Base-by-base conservation (phyloP, 2,113 vertebrate genomes). In the Melanocharis versteri region DNA sequence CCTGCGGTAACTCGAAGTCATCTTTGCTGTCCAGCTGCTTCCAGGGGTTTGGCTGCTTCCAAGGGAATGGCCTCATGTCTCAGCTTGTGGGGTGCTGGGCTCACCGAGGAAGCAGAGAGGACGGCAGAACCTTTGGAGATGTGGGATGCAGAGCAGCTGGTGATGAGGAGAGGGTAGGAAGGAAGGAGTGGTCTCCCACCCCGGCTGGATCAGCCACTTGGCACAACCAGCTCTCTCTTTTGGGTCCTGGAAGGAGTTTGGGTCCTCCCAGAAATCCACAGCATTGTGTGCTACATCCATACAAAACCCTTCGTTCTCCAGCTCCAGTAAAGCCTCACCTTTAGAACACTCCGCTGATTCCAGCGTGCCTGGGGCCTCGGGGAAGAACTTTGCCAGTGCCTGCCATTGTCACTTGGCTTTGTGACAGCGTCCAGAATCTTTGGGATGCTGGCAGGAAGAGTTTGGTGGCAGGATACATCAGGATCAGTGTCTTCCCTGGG, bases 341-440 rank as follows among this genome's bases (percentile, higher is more conserved):
- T 42, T 30, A 14, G 45, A 79, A 56, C 9, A 3, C 1, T 9
- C 24, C 13, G 60, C 39, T 7, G 35, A 14, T 20, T 62, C 24
- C 64, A 13, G 21, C 0, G 1, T 5, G 2, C n/a, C 0, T 28
- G 60, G 45, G 22, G 24, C 42, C 40, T 61, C 0, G 0, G 10
- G 58, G 48, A 31, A 62, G 30, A 60, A 23, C 11, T 5, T 4
- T 19, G 28, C 37, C 30, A 2, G 44, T 2, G 0, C 4, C 58
- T 65, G 64, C 51, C 11, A 0, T 8, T 5, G 47, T 37, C 21
- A 5, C 42, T 53, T 11, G 66, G 51, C n/a, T 83, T 42, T 23
- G 28, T 20, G 21, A 18, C 2, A 69, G 37, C 60, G n/a, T 7
- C 48, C 24, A 39, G 31, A 13, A 3, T 5, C 37, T 65, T 47